Conservation (phyloP, 2,113 vertebrate species). For the Junco hyemalis region DNA sequence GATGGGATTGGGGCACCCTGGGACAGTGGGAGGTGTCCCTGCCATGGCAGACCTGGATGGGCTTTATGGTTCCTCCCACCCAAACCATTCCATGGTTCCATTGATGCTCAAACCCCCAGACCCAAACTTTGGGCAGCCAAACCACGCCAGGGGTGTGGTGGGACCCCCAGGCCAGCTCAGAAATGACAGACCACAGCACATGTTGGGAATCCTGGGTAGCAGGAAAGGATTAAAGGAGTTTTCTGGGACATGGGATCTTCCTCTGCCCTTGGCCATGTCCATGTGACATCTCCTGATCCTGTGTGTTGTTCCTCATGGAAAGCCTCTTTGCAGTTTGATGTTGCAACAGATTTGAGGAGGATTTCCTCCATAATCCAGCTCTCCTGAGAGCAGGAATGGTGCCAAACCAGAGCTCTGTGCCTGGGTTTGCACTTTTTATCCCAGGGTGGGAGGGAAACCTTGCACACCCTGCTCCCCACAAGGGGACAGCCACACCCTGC, state of each 20-base stretch:
- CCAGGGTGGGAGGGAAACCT: not conserved
- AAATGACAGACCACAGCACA: rapidly evolving
- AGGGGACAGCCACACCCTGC: not conserved
- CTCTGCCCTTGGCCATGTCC: not conserved
- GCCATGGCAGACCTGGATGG: not conserved
- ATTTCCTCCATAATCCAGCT: not conserved
- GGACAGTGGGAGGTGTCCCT: not conserved
- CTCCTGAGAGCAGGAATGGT: rapidly evolving
- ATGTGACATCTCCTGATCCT: rapidly evolving
- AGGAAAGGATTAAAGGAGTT: not conserved
- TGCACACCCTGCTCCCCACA: not conserved
- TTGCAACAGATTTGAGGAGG: not conserved
- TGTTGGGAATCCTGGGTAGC: not conserved
- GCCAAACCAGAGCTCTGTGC: rapidly evolving
- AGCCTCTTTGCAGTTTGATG: not conserved
- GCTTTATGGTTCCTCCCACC: not conserved
- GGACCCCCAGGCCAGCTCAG: rapidly evolving
- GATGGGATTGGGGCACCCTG: not conserved
- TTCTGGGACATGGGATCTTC: not conserved
- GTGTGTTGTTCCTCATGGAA: not conserved
- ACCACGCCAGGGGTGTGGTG: not conserved
- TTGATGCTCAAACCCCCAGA: not conserved
- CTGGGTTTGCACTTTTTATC: not conserved
- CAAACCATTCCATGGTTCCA: not conserved
- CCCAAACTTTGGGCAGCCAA: not conserved